These are phyloP conservation scores for Nothoprocta pentlandii DNA, from an alignment of 2,113 vertebrate species.

Conservation along the genomic window DNA sequence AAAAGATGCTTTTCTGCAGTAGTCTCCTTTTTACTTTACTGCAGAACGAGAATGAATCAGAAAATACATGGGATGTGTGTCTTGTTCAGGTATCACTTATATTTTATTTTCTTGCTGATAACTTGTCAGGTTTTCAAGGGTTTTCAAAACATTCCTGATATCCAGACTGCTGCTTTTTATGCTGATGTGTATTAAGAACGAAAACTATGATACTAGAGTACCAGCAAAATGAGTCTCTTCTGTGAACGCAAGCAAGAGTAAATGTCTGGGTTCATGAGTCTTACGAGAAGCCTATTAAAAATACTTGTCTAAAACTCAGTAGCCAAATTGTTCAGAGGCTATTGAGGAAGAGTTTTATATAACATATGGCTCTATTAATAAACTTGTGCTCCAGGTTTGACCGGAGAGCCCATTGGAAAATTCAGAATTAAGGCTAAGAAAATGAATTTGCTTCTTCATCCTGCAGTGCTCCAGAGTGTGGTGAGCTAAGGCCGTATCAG, in stretches of 20 bases:
- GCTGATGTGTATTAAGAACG: not conserved
- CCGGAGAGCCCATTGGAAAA: not conserved
- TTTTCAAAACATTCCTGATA: not conserved
- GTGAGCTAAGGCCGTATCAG: not conserved
- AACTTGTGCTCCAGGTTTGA: not conserved
- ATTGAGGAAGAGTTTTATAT: not conserved
- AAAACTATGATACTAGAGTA: not conserved
- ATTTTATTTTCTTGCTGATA: not conserved
- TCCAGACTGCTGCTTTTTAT: not conserved
- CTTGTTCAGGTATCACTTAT: not conserved
- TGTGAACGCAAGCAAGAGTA: rapidly evolving
- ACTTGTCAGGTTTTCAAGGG: not conserved
- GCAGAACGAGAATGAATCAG: not conserved
- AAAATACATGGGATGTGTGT: not conserved
- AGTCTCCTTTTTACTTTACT: not conserved
- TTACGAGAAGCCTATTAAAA: not conserved
- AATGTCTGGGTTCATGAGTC: not conserved
- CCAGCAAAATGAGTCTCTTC: not conserved
- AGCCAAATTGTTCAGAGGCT: not conserved
- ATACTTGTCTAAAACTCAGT: not conserved
- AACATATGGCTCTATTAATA: not conserved
- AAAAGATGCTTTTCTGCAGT: not conserved
- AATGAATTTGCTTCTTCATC: not conserved
- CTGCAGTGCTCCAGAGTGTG: not conserved
- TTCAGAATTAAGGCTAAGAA: not conserved